A percentile compares a stretch with the other conserved stretches of the same genome.
These are phyloP conservation scores for Micrastur ruficollis DNA, from an alignment of 2,797 vertebrate species.

Conservation along the genomic window DNA sequence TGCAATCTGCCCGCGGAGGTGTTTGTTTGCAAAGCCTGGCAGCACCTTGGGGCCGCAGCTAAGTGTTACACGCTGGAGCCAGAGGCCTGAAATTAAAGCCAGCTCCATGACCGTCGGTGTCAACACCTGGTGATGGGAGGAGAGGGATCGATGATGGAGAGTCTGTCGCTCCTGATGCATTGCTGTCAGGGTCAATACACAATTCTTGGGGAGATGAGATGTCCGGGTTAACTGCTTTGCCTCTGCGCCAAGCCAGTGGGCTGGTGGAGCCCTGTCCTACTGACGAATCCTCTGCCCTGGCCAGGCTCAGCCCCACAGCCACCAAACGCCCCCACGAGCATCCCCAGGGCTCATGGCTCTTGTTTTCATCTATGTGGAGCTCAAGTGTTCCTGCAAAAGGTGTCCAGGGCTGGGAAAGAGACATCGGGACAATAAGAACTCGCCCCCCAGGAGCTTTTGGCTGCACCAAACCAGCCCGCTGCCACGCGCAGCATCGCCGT, in stretches of 20 bases:
- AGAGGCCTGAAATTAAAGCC: slow-evolving; percentile 31
- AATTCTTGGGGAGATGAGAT: slow-evolving; percentile 1
- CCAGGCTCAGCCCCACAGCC: not conserved
- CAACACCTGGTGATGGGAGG: slow-evolving; percentile 53
- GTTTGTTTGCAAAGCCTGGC: not conserved
- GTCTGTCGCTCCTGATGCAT: slow-evolving; percentile 30
- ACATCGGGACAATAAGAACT: not conserved
- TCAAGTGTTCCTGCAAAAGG: not conserved
- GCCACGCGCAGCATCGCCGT: fast-evolving
- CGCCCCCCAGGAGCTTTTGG: not conserved
- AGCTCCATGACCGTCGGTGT: not conserved
- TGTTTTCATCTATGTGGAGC: not conserved
- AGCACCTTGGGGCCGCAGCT: not conserved
- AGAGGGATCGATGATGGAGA: slow-evolving; percentile 31
- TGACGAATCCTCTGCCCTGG: not conserved
- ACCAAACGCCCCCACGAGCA: not conserved
- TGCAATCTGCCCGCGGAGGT: not conserved
- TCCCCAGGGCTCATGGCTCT: not conserved
- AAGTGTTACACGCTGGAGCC: not conserved
- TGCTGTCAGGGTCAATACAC: slow-evolving; percentile 41
- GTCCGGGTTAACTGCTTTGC: slow-evolving; percentile 28
- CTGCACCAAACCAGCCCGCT: not conserved
- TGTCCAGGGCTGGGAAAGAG: not conserved
- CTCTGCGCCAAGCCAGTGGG: not conserved
- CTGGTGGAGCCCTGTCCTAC: not conserved